Base-by-base conservation (phyloP, 1,140 invertebrate genomes). In the Tetramorium alpestre region DNA sequence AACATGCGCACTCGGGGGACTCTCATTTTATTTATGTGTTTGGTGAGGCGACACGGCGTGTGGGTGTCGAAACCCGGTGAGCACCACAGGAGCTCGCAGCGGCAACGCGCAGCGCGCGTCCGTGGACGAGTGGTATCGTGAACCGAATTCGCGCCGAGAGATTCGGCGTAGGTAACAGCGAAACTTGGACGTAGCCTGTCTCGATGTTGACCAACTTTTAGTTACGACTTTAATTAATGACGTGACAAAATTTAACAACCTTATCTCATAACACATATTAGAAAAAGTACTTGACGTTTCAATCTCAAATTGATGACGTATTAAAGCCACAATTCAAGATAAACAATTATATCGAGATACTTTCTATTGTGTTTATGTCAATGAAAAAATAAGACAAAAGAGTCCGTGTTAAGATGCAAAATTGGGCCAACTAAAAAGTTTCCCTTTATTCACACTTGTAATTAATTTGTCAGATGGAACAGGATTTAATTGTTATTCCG, bases 51-150 rank as follows among this genome's bases (percentile, higher is more conserved):
- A 94, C 93, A 92, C 92, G 94, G 94, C 94, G 94, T 94, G 94
- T 94, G 94, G 94, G 94, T 94, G 94, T 94, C 92, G 93, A 94
- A 94, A 87, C 94, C 94, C 94, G 93, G 94, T 94, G 94, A 93
- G 94, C 94, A 85, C 94, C 89, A 90, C 93, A 75, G 94, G 94
- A 91, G 93, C 90, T 89, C 89, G 84, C 82, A 90, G 80, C 80
- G 85, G 73, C 90, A 91, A 90, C 88, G 89, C 76, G 89, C 92
- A 84, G 81, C 62, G 82, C 77, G 88, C 87, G 85, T n/a, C 70
- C 22, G 62, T 70, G 69, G 60, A 84, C 88, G 65, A 77, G 62
- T 56, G 75, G 41, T 69, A 51, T 22, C 77, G 77, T 49, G 69
- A 49, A 28, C 69, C 44, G 54, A 47, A 38, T 60, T 11, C 60